Percentiles rank a stretch among this genome's conserved stretches.
phyloP scores from a whole-genome alignment of 2,888 invertebrate species.

The Lasiommata megera region DNA sequence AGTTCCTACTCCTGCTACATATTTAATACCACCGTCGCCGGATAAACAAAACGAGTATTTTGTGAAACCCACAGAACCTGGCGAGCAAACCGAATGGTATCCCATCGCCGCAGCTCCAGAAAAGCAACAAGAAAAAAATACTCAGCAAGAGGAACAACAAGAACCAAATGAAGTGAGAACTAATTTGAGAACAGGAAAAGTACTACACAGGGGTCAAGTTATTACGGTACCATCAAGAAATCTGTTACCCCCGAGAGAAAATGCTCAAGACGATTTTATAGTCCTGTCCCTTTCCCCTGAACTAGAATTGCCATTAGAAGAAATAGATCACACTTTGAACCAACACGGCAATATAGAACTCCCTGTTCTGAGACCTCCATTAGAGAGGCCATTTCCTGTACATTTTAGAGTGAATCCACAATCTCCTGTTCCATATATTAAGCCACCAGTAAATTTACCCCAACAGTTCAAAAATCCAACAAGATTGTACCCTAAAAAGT shows the following conservation, averaged over 20 bases:
- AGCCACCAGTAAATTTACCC: slow-evolving; percentile 47
- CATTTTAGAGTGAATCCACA: slow-evolving; percentile 46
- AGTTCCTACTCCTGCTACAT: slow-evolving; percentile 56
- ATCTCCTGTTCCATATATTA: slow-evolving; percentile 53
- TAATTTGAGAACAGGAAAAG: slow-evolving; percentile 42
- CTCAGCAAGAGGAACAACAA: slow-evolving; percentile 3
- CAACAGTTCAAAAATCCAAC: slow-evolving; percentile 69
- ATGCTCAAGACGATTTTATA: slow-evolving; percentile 57
- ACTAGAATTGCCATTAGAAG: slow-evolving; percentile 56
- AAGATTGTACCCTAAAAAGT: slow-evolving; percentile 82
- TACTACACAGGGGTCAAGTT: slow-evolving; percentile 32
- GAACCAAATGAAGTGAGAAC: slow-evolving; percentile 2
- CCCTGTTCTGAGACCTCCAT: background rate
- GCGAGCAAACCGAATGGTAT: slow-evolving; percentile 66
- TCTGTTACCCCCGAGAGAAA: slow-evolving; percentile 58
- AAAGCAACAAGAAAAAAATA: slow-evolving; percentile 33
- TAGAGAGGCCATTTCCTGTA: slow-evolving; percentile 48
- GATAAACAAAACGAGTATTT: slow-evolving; percentile 44
- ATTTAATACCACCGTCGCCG: slow-evolving; percentile 56
- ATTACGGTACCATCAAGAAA: slow-evolving; percentile 54
- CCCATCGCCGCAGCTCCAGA: slow-evolving; percentile 53
- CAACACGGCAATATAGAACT: slow-evolving; percentile 7
- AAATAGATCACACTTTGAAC: slow-evolving; percentile 21
- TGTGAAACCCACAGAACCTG: slow-evolving; percentile 50
- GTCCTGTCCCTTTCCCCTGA: slow-evolving; percentile 64